phyloP scores from a whole-genome alignment of 2,797 vertebrate genomes.

The Podarcis lilfordi region DNA sequence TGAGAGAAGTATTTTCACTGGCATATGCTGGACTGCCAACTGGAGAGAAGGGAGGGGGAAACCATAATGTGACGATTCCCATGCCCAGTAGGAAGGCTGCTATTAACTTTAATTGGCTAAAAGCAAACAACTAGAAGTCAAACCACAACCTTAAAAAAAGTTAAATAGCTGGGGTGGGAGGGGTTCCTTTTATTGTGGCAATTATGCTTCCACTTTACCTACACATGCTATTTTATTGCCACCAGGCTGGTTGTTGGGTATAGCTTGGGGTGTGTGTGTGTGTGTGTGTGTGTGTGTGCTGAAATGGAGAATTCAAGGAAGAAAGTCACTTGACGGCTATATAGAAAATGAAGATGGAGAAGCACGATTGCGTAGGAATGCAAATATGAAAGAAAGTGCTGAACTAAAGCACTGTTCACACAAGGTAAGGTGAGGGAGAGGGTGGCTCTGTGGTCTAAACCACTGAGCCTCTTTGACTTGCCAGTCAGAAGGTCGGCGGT shows the following conservation, averaged over 20 bases:
- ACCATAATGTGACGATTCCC: not conserved
- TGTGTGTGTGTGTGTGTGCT: not conserved
- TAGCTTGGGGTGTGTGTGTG: rapidly evolving
- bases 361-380: not conserved
- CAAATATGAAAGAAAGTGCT: not conserved
- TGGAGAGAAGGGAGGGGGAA: not conserved
- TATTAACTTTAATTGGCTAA: constrained; percentile 32
- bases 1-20: constrained; percentile 11
- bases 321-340: not conserved
- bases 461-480: no score
- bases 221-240: not conserved
- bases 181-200: not conserved
- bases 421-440: not conserved
- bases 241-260: not conserved
- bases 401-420: not conserved
- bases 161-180: not conserved
- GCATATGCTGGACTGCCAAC: not conserved
- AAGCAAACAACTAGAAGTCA: constrained; percentile 8
- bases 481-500: no score
- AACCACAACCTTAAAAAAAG: not conserved
- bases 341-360: not conserved
- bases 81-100: constrained; percentile 5
- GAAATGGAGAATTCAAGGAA: not conserved
- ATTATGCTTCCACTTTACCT: not conserved
- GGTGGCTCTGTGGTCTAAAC: no score